Evolutionary conservation across 1,140 invertebrate genomes (phyloP), one percentile per base, ranked within the genome.

Genomic region (Brachionus sp.): DNA sequence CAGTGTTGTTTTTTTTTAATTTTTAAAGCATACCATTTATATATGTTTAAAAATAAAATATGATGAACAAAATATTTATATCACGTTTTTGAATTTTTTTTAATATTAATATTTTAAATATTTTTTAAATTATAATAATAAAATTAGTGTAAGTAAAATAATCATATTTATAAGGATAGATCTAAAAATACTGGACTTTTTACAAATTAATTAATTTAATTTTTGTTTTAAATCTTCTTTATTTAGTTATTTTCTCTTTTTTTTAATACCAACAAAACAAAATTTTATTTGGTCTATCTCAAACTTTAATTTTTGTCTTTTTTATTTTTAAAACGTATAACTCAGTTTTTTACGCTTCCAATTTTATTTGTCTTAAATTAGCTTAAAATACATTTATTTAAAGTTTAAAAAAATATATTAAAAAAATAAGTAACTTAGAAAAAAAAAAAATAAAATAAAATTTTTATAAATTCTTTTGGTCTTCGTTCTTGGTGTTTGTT

Each of bases 351-450:
- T 19, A 70, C 33, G 35, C 35, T 70, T 70, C 37, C 37, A 39
- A 39, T 39, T 42, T 70, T 37, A 39, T 39, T 37, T 70, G 16
- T 70, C 37, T 66, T 33, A 33, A 39, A 39, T 70, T 70, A 39
- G 66, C 37, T 70, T 70, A 70, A 70, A 70, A 70, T 70, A 70
- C 66, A 70, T 70, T 70, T 70, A 70, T 70, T 70, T 70, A 70
- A 70, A 70, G 66, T 70, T 70, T 70, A 70, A 70, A 70, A 70
- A 70, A 70, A 70, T 70, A 39, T 39, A 70, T 70, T 37, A 37
- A 70, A 70, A 70, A 70, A 39, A 70, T 68, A 70, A 39, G 33
- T 70, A 33, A 66, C 33, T 66, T 66, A 64, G 57, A 64, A 68
- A 68, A 70, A 16, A 70, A 70, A 70, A 70, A 70, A 57, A 57